These are phyloP conservation scores for Notiomystis cincta DNA, from an alignment of 2,113 vertebrate genomes.

Conservation along the genomic window DNA sequence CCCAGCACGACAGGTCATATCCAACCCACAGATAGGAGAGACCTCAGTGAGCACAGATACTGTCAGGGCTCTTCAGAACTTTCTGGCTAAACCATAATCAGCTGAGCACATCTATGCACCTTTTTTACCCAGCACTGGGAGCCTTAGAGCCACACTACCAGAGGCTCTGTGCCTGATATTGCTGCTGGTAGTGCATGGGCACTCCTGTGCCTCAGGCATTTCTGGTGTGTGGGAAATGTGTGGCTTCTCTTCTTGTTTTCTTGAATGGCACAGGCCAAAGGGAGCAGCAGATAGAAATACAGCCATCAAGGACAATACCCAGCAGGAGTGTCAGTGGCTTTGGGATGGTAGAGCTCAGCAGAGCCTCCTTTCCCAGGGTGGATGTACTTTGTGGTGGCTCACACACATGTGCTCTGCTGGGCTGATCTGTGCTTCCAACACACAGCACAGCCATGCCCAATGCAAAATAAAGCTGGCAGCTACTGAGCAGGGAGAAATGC, in stretches of 20 bases:
- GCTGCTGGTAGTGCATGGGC: neutral
- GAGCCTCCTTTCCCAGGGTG: neutral
- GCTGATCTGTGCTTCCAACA: neutral
- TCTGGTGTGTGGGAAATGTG: neutral
- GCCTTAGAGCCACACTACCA: rapidly evolving
- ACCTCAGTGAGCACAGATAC: neutral
- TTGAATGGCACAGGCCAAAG: neutral
- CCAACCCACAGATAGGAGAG: neutral
- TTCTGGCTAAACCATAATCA: neutral
- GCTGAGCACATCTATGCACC: neutral
- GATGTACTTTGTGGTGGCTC: neutral
- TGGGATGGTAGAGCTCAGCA: neutral
- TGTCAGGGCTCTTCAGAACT: neutral
- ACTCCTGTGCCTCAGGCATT: neutral
- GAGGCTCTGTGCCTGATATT: rapidly evolving
- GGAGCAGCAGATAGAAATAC: neutral
- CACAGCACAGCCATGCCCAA: neutral
- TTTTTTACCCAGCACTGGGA: neutral
- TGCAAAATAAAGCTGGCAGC: neutral
- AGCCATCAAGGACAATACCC: neutral
- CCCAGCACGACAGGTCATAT: neutral
- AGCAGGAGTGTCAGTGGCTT: neutral
- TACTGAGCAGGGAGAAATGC: neutral
- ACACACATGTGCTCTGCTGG: neutral
- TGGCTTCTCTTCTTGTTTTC: neutral